These are phyloP conservation scores for Idaea dimidiata DNA, from an alignment of 2,888 invertebrate species.

Conservation along the genomic window DNA sequence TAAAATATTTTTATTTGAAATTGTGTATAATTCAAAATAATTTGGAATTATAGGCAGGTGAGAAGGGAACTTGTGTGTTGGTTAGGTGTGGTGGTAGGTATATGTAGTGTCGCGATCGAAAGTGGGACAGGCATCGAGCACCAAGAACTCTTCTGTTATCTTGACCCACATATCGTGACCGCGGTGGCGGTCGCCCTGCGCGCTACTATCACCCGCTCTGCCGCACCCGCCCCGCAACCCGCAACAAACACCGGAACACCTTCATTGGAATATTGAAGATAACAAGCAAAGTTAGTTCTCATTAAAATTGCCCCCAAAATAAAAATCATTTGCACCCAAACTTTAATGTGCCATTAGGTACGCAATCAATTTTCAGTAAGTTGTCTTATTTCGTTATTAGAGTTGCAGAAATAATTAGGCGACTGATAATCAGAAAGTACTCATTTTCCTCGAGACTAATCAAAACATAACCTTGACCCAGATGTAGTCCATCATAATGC, in stretches of 20 bases:
- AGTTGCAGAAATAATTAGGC: neutral
- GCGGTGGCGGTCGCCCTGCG: constrained; percentile 50
- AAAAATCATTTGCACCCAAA: neutral
- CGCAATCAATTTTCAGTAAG: neutral
- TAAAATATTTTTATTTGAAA: constrained; percentile 27
- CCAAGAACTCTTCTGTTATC: constrained; percentile 58
- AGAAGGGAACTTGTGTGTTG: constrained; percentile 6
- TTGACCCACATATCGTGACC: constrained; percentile 69
- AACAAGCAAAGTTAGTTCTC: constrained; percentile 27
- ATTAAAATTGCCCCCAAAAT: constrained; percentile 4
- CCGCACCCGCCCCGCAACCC: constrained; percentile 25
- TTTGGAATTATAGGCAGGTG: constrained; percentile 15
- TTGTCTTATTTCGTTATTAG: neutral
- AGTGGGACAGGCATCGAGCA: constrained; percentile 48
- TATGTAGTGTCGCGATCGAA: constrained; percentile 35
- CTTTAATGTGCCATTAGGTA: neutral
- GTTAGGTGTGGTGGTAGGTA: neutral
- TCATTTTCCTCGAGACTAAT: constrained; percentile 31
- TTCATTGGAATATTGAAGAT: constrained; percentile 49
- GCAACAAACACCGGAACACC: constrained; percentile 55
- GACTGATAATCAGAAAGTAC: neutral
- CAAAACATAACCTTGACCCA: constrained; percentile 73
- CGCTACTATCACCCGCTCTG: constrained; percentile 12
- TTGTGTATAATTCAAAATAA: constrained; percentile 12
- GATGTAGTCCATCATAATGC: constrained; percentile 46